Percentiles rank a stretch among this genome's conserved stretches.
Evolutionary conservation across 2,113 vertebrate species (phyloP).

Genomic region (Sander lucioperca): DNA sequence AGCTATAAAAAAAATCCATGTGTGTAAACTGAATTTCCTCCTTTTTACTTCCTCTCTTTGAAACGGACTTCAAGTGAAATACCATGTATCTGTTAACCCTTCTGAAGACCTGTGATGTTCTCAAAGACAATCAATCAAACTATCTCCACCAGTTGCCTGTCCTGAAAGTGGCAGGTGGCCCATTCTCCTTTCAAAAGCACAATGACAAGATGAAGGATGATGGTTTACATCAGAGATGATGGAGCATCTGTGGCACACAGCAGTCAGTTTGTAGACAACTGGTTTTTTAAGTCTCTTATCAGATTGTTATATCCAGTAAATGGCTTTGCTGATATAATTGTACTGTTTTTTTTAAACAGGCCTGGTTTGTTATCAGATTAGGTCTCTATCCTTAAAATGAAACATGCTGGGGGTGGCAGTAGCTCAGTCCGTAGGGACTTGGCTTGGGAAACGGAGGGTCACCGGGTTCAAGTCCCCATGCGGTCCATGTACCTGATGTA

Average conservation of each 20-base stretch:
- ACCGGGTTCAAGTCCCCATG: no score
- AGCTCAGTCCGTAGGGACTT: no score
- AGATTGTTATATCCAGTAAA: neutral
- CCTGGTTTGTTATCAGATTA: neutral
- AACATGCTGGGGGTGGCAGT: no score
- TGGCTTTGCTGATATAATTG: neutral
- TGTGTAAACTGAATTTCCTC: neutral
- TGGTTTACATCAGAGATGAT: neutral
- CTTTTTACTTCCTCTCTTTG: neutral
- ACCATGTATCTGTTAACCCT: neutral
- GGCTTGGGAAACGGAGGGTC: no score
- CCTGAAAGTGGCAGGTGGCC: neutral
- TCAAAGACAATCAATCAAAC: slow-evolving; percentile 6
- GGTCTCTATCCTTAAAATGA: neutral
- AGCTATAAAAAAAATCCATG: neutral
- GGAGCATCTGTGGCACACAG: neutral
- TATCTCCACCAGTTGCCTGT: neutral
- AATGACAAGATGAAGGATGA: slow-evolving; percentile 17
- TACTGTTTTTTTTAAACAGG: neutral
- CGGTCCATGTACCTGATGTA: no score
- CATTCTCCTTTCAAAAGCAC: neutral
- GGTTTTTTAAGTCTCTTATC: neutral
- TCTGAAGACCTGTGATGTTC: neutral
- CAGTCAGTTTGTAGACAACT: neutral
- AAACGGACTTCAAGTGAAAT: slow-evolving; percentile 7